Base-by-base conservation (phyloP, 2,888 invertebrate species). In the Allophyes oxyacanthae region DNA sequence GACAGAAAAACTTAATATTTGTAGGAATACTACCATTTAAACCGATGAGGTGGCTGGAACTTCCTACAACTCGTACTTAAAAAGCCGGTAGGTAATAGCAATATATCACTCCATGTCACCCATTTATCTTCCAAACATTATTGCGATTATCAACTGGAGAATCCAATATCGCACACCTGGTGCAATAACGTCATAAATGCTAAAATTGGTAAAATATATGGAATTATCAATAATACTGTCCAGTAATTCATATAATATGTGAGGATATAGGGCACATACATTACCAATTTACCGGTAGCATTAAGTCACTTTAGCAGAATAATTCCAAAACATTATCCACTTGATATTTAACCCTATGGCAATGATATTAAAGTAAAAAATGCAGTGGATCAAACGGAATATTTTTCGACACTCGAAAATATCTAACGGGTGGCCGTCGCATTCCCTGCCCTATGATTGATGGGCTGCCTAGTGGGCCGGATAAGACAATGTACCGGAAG, bases 401-500 rank as follows among this genome's bases (percentile, higher is more conserved):
- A 65, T 75, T 75, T 72, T 74, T 72, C 68, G 46, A 52, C 62
- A 63, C 66, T 66, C 66, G 68, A 72, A 76, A 67, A 77, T 75
- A 62, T 66, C 54, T 42, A 64, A 50, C 67, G 54, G 70, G 69
- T 72, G 59, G 72, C 67, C 69, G 69, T 69, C 73, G 58, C 66
- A 65, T 66, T 74, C 73, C 64, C 61, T 61, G 60, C 61, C 70
- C 78, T 73, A 84, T 84, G 84, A 85, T 84, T 82, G 88, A 90
- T 87, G 80, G 71, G 75, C 75, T 75, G 65, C 71, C 75, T 76
- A 72, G 74, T 75, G 76, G 78, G 58, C 83, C 85, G 89, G 87
- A 86, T 86, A 86, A 90, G 88, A 90, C 90, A 89, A 89, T 88
- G 86, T 84, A 77, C 86, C 86, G 88, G 87, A 89, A 88, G 81